phyloP scores from a whole-genome alignment of 1,140 invertebrate genomes.

The Maniola jurtina region DNA sequence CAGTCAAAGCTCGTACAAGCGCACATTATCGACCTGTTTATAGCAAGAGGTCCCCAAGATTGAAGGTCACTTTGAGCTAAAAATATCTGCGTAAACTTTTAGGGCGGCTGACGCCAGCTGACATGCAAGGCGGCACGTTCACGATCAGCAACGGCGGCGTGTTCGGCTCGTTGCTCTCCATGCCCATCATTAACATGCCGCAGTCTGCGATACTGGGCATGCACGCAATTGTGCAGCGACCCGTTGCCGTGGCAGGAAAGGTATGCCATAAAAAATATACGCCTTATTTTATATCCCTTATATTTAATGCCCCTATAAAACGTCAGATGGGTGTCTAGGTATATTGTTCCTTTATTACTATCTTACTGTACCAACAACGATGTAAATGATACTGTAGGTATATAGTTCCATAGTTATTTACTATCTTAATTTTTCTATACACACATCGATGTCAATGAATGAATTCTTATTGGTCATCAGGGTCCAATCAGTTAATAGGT shows the following conservation, averaged over 20 bases:
- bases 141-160: constrained; percentile 99
- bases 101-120: constrained; percentile 92
- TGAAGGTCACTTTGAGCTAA: background rate
- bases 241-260: constrained; percentile 96
- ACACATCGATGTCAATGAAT: too few relatives aligned
- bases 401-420: too few relatives aligned
- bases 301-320: background rate
- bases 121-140: constrained; percentile 99
- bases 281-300: constrained; percentile 2
- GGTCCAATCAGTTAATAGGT: too few relatives aligned
- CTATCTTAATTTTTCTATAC: too few relatives aligned
- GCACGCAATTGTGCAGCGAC: constrained; percentile 97
- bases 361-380: too few relatives aligned
- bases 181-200: constrained; percentile 99
- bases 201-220: constrained; percentile 99
- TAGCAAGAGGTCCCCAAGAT: background rate
- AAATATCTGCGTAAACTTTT: background rate
- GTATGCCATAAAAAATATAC: constrained; percentile 34
- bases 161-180: constrained; percentile 98
- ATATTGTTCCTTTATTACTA: background rate
- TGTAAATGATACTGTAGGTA: too few relatives aligned
- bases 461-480: too few relatives aligned
- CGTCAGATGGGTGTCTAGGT: background rate
- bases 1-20: too few relatives aligned
- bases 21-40: background rate